These are phyloP conservation scores for Microctonus brassicae DNA, from an alignment of 2,888 invertebrate genomes.

Conservation along the genomic window DNA sequence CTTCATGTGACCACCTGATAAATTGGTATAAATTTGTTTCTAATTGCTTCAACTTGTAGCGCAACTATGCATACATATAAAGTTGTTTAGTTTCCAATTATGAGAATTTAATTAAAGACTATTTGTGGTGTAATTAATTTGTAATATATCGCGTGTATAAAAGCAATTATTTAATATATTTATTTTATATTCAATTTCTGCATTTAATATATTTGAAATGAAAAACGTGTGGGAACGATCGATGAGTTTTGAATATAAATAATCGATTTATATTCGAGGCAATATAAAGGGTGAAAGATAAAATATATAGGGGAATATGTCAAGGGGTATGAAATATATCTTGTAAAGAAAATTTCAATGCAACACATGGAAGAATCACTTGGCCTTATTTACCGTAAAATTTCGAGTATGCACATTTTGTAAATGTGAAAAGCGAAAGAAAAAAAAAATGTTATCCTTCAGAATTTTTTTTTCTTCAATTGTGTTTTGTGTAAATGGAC, in stretches of 20 bases:
- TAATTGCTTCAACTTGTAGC: conserved; percentile 31
- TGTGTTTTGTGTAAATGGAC: not conserved
- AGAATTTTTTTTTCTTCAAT: not conserved
- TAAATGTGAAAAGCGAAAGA: not conserved
- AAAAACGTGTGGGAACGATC: too few relatives aligned
- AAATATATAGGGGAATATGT: conserved; percentile 14
- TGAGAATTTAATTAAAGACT: not conserved
- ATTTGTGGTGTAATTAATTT: not conserved
- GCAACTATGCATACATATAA: not conserved
- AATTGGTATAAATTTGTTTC: conserved; percentile 28
- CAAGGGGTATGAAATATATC: conserved; percentile 13
- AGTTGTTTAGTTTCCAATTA: not conserved
- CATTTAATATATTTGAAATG: too few relatives aligned
- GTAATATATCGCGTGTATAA: too few relatives aligned
- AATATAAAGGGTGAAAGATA: not conserved
- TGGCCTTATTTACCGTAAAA: conserved; percentile 17
- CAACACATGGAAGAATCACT: conserved; percentile 26
- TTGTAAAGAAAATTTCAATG: conserved; percentile 1
- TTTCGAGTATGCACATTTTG: not conserved
- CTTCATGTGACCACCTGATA: conserved; percentile 29
- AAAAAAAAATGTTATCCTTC: not conserved
- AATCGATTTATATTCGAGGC: conserved; percentile 8
- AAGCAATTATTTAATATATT: not conserved
- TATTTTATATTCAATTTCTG: not conserved
- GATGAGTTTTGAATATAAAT: too few relatives aligned